Conservation (phyloP, 2,113 vertebrate genomes). For the Peromyscus polionotus region DNA sequence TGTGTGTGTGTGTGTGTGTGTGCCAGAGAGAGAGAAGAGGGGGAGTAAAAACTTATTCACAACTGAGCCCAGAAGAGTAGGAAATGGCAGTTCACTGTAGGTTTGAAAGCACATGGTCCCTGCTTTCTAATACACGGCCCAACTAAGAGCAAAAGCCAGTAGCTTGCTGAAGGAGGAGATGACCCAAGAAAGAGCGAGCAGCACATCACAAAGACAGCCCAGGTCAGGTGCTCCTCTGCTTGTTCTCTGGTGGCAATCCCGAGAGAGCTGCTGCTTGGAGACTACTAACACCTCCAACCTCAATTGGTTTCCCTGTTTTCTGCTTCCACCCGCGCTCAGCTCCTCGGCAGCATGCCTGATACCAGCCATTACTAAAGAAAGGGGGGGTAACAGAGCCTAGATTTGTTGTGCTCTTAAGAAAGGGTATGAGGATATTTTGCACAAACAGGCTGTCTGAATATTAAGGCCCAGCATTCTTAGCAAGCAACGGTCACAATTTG, state of each 20-base stretch:
- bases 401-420: not conserved
- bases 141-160: not conserved
- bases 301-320: constrained; percentile 64
- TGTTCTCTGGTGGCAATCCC: not conserved
- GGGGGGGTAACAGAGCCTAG: constrained; percentile 22
- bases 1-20: not conserved
- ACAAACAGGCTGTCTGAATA: not conserved
- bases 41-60: not conserved
- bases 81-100: not conserved
- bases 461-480: not conserved
- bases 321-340: not conserved
- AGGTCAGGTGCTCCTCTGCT: not conserved
- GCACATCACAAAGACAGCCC: not conserved
- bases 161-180: not conserved
- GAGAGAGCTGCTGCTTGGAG: not conserved
- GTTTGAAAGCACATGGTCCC: not conserved
- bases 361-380: not conserved
- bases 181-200: not conserved
- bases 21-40: too few relatives aligned
- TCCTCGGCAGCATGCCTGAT: not conserved
- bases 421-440: not conserved
- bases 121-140: not conserved
- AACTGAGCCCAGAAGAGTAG: not conserved
- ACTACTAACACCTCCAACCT: not conserved
- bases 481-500: not conserved